Percentiles rank a stretch among this genome's conserved stretches.
Evolutionary conservation across 2,888 invertebrate species (phyloP).

Genomic region (Hololepta plana): DNA sequence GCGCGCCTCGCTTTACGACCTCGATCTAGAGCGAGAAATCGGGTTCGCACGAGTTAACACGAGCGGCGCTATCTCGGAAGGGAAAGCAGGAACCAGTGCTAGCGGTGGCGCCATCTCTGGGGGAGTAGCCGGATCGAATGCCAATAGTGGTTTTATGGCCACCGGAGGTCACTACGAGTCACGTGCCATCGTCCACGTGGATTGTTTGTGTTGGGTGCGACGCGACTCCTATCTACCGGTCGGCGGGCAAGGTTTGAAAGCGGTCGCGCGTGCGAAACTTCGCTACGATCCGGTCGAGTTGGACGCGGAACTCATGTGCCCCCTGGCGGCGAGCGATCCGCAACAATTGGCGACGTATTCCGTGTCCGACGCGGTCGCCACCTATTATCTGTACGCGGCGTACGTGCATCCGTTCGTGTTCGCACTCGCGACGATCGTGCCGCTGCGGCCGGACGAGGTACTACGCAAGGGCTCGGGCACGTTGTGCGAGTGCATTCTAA

Average conservation of each 20-base stretch:
- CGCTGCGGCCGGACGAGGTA: conserved; percentile 96
- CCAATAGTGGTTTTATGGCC: conserved; percentile 67
- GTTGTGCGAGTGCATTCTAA: conserved; percentile 87
- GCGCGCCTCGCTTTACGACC: conserved; percentile 68
- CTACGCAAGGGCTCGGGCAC: conserved; percentile 42
- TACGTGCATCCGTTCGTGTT: conserved; percentile 99
- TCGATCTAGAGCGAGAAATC: conserved; percentile 85
- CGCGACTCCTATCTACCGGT: conserved; percentile 97
- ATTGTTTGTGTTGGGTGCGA: conserved; percentile 93
- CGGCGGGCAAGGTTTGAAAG: conserved; percentile 93
- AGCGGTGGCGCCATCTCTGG: too few relatives aligned
- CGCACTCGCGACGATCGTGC: conserved; percentile 95
- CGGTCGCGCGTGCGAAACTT: conserved; percentile 88
- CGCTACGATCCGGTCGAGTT: conserved; percentile 94
- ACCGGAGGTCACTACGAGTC: conserved; percentile 77
- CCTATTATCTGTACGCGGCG: conserved; percentile 97
- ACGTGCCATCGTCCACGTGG: conserved; percentile 90
- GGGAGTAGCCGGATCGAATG: conserved; percentile 30
- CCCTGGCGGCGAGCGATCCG: conserved; percentile 87
- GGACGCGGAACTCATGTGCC: conserved; percentile 98
- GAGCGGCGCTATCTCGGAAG: too few relatives aligned
- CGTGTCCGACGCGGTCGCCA: conserved; percentile 98
- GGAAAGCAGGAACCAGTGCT: too few relatives aligned
- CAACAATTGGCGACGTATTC: conserved; percentile 92
- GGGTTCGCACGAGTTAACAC: conserved; percentile 62